Evolutionary conservation across 1,140 invertebrate genomes (phyloP).

Genomic region (Drosophila orena): DNA sequence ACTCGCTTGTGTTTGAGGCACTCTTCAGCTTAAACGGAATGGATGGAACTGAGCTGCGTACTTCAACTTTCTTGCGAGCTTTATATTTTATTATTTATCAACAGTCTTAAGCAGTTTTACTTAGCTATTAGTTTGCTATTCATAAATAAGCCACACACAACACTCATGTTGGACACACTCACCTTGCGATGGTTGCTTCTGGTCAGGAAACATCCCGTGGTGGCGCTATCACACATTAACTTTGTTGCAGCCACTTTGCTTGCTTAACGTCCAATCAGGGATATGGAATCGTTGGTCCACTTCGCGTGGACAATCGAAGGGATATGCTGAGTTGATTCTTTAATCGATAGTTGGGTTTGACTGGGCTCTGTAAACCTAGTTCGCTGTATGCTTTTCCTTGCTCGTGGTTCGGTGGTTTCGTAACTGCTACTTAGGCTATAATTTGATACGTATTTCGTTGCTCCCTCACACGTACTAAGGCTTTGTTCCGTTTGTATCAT

Average conservation of each 20-base stretch:
- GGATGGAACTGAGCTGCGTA: no score
- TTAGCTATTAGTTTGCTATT: no score
- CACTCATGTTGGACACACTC: slow-evolving; percentile 71
- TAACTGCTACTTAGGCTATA: slow-evolving; percentile 67
- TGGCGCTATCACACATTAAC: slow-evolving; percentile 90
- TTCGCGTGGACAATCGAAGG: slow-evolving; percentile 2
- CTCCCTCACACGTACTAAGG: slow-evolving; percentile 58
- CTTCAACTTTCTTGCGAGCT: no score
- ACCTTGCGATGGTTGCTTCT: slow-evolving; percentile 86
- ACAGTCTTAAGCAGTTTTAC: slow-evolving; percentile 21
- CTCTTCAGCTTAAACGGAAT: no score
- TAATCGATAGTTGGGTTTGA: slow-evolving; percentile 50
- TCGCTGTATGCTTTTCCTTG: slow-evolving; percentile 50
- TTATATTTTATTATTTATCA: no score
- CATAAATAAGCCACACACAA: slow-evolving; percentile 37
- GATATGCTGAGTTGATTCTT: slow-evolving; percentile 42
- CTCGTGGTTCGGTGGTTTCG: slow-evolving; percentile 53
- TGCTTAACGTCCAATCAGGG: slow-evolving; percentile 22
- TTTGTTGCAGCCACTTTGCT: slow-evolving; percentile 70
- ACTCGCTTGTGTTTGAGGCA: no score
- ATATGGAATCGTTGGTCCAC: slow-evolving; percentile 35
- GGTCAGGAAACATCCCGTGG: slow-evolving; percentile 89
- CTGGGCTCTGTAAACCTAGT: slow-evolving; percentile 34
- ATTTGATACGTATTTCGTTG: slow-evolving; percentile 75
- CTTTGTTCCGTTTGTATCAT: slow-evolving; percentile 68